A percentile compares a stretch with the other conserved stretches of the same genome.
Evolutionary conservation across 2,113 vertebrate species (phyloP).

Genomic region (Puntigrus tetrazona): DNA sequence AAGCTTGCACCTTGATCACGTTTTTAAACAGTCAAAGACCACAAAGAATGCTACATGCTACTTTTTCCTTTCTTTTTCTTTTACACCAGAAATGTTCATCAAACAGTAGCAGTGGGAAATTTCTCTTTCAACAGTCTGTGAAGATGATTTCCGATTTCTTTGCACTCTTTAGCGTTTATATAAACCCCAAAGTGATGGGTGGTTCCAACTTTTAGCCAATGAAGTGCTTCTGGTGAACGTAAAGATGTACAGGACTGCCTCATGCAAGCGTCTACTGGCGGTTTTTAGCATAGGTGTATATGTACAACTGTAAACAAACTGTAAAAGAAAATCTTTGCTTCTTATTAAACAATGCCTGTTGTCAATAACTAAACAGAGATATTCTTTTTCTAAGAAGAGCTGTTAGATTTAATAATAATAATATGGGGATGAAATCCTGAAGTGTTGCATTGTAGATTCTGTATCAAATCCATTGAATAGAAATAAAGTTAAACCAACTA

Average conservation of each 20-base stretch:
- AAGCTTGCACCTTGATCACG: neutral
- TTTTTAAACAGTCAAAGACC: slow-evolving; percentile 31
- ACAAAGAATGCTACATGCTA: slow-evolving; percentile 12
- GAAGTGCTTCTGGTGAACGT: slow-evolving; percentile 62
- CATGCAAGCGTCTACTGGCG: slow-evolving; percentile 46
- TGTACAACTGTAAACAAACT: slow-evolving; percentile 66
- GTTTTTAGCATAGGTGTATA: slow-evolving; percentile 70
- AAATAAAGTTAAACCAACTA: slow-evolving; percentile 62
- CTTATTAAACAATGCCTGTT: slow-evolving; percentile 52
- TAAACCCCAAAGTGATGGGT: neutral
- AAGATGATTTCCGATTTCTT: slow-evolving; percentile 17
- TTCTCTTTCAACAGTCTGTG: neutral
- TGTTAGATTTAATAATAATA: slow-evolving; percentile 62
- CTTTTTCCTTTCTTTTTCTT: neutral
- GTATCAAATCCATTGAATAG: slow-evolving; percentile 64
- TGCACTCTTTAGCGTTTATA: slow-evolving; percentile 14
- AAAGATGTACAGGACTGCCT: slow-evolving; percentile 73
- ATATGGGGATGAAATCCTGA: slow-evolving; percentile 54
- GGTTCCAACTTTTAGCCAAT: slow-evolving; percentile 27
- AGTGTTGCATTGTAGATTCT: slow-evolving; percentile 66
- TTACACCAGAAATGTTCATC: neutral
- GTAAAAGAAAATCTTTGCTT: slow-evolving; percentile 62
- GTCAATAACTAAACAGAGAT: slow-evolving; percentile 69
- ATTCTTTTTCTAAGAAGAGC: slow-evolving; percentile 57
- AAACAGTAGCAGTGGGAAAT: neutral